Conservation (phyloP, 2,888 invertebrate genomes). For the Hedya salicella region DNA sequence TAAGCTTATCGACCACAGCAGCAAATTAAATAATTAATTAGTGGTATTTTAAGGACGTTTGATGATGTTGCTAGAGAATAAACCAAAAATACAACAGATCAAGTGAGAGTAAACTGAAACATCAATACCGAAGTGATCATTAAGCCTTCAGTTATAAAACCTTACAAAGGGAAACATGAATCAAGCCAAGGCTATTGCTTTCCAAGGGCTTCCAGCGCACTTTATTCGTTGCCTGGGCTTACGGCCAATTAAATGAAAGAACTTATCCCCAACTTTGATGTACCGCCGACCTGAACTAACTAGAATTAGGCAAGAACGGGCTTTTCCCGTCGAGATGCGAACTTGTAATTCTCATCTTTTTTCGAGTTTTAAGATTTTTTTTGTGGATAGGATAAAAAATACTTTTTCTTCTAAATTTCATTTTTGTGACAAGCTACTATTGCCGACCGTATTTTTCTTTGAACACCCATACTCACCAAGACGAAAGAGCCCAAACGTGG, state of each 20-base stretch:
- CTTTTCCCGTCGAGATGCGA: conserved; percentile 44
- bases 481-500: too few relatives aligned
- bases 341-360: conserved; percentile 3
- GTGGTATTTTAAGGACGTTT: too few relatives aligned
- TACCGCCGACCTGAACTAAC: conserved; percentile 75
- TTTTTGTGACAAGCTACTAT: too few relatives aligned
- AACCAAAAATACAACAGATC: background rate
- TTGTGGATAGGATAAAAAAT: too few relatives aligned
- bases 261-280: conserved; percentile 74
- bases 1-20: too few relatives aligned
- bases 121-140: conserved; percentile 33
- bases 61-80: background rate
- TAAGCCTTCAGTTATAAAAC: conserved; percentile 26
- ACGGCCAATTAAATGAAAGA: conserved; percentile 78
- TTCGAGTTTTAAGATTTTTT: background rate
- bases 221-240: conserved; percentile 64
- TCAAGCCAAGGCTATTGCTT: conserved; percentile 27
- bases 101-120: conserved; percentile 12
- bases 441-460: too few relatives aligned
- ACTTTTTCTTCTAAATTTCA: too few relatives aligned
- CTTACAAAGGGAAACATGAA: conserved; percentile 38
- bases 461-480: too few relatives aligned
- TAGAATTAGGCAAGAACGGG: conserved; percentile 73
- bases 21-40: too few relatives aligned
- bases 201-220: conserved; percentile 60